Evolutionary conservation across 2,888 invertebrate species (phyloP).

Genomic region (Acleris emargana): DNA sequence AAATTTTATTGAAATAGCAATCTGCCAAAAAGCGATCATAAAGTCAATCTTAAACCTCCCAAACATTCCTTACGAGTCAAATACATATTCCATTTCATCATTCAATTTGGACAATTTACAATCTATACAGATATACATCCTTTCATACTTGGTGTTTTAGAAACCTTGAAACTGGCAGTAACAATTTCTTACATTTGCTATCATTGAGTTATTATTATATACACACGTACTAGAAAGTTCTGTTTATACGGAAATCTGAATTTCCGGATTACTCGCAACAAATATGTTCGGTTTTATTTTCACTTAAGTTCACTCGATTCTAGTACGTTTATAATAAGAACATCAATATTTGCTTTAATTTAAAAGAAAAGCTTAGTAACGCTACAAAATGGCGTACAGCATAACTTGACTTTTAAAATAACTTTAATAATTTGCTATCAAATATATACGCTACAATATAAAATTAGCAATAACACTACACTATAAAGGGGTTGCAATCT

Average conservation of each 20-base stretch:
- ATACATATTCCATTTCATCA: constrained; percentile 26
- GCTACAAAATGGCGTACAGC: constrained; percentile 52
- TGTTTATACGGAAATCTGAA: not conserved
- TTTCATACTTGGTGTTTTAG: constrained; percentile 68
- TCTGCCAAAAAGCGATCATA: constrained; percentile 36
- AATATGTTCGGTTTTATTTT: not conserved
- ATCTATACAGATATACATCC: constrained; percentile 55
- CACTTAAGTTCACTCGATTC: not conserved
- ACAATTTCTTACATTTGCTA: constrained; percentile 64
- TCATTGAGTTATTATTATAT: constrained; percentile 31
- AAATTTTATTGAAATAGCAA: constrained; percentile 23
- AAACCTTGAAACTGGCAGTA: constrained; percentile 79
- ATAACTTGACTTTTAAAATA: constrained; percentile 58
- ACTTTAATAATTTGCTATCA: constrained; percentile 67
- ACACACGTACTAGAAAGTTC: constrained; percentile 3
- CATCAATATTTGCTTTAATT: constrained; percentile 29
- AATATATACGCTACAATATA: constrained; percentile 58
- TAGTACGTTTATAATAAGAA: constrained; percentile 9
- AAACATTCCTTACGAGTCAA: constrained; percentile 24
- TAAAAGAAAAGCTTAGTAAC: constrained; percentile 54
- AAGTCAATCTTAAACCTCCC: constrained; percentile 27
- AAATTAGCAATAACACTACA: constrained; percentile 58
- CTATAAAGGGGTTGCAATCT: constrained; percentile 50
- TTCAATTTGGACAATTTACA: constrained; percentile 55
- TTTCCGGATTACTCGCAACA: not conserved